Evolutionary conservation across 2,113 vertebrate genomes (phyloP).

Genomic region (Egretta garzetta): DNA sequence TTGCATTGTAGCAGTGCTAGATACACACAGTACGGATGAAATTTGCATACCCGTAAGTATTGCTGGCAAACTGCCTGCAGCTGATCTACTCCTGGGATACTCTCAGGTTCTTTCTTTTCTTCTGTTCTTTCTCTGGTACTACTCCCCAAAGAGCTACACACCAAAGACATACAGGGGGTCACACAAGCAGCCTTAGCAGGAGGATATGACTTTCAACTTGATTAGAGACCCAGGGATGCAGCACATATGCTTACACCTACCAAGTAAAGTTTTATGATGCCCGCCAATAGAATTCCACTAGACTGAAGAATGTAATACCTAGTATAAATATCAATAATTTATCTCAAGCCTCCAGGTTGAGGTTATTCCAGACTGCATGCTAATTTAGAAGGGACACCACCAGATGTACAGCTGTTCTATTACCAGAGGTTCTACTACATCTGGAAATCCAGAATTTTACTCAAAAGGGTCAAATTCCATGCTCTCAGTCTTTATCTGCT

Average conservation of each 20-base stretch:
- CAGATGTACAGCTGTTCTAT: neutral
- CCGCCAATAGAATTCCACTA: neutral
- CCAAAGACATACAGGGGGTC: neutral
- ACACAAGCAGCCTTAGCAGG: neutral
- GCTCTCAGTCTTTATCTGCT: neutral
- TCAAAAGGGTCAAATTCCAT: neutral
- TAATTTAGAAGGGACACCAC: neutral
- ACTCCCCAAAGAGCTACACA: constrained; percentile 43
- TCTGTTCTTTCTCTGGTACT: neutral
- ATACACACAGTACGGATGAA: neutral
- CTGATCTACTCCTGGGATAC: neutral
- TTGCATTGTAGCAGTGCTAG: neutral
- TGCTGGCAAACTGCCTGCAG: constrained; percentile 61
- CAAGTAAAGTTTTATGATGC: neutral
- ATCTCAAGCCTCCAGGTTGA: neutral
- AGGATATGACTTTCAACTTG: neutral
- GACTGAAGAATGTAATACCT: neutral
- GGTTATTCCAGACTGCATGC: neutral
- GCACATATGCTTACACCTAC: neutral
- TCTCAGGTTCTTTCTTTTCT: constrained; percentile 39
- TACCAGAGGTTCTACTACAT: neutral
- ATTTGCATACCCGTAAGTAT: constrained; percentile 73
- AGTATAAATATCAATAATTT: neutral
- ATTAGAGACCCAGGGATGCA: neutral
- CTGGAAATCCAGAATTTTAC: neutral